phyloP scores from a whole-genome alignment of 2,888 invertebrate genomes.

The Drosophila conformis region DNA sequence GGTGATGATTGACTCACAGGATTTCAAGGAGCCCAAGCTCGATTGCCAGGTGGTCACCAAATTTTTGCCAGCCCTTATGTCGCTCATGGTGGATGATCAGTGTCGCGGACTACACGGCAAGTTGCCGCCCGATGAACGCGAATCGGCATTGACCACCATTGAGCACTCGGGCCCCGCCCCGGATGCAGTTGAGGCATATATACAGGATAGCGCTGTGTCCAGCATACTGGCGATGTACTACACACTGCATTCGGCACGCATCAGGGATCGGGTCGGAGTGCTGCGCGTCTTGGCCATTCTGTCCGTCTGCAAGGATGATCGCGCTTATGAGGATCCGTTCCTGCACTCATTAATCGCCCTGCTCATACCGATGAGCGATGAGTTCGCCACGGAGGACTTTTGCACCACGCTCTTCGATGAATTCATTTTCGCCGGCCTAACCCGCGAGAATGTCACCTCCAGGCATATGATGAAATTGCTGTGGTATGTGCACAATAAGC shows the following conservation, averaged over 20 bases:
- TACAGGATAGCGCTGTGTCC: conserved; percentile 95
- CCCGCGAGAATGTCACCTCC: conserved; percentile 93
- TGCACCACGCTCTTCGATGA: conserved; percentile 98
- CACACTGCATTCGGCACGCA: conserved; percentile 94
- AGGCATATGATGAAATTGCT: conserved; percentile 95
- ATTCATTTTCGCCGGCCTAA: conserved; percentile 95
- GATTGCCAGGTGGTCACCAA: conserved; percentile 97
- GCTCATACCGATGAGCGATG: conserved; percentile 95
- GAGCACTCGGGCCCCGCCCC: conserved; percentile 97
- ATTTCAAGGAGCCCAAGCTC: conserved; percentile 97
- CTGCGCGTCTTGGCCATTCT: conserved; percentile 95
- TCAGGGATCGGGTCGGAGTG: conserved; percentile 92
- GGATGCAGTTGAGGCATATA: conserved; percentile 96
- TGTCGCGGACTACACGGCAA: conserved; percentile 92
- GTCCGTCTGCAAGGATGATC: conserved; percentile 95
- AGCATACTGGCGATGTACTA: conserved; percentile 98
- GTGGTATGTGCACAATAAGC: conserved; percentile 93
- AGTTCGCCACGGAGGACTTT: conserved; percentile 96
- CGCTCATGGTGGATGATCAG: conserved; percentile 95
- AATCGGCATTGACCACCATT: conserved; percentile 96
- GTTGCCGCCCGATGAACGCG: conserved; percentile 96
- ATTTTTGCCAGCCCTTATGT: conserved; percentile 96
- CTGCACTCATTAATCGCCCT: conserved; percentile 93
- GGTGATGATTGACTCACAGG: conserved; percentile 98
- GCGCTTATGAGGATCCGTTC: conserved; percentile 97